Conservation (phyloP, 2,888 invertebrate genomes). For the Acrobasis suavella region DNA sequence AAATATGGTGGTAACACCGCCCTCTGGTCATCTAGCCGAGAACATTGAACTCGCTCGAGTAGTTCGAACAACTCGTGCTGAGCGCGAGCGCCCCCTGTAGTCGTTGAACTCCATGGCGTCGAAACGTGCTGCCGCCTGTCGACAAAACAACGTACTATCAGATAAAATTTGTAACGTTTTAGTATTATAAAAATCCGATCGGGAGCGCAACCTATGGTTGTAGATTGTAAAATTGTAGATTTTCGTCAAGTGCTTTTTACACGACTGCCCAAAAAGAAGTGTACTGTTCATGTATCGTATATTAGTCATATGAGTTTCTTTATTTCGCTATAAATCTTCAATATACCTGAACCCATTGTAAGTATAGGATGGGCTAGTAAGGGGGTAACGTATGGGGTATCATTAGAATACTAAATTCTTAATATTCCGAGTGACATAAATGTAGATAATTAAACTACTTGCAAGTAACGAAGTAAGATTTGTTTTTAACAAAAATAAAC, state of each 20-base stretch:
- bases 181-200: constrained; percentile 27
- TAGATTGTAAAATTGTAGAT: too few relatives aligned
- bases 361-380: too few relatives aligned
- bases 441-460: too few relatives aligned
- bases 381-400: too few relatives aligned
- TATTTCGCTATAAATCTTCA: too few relatives aligned
- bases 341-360: too few relatives aligned
- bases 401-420: too few relatives aligned
- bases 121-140: constrained; percentile 86
- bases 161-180: not conserved
- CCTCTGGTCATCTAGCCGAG: constrained; percentile 97
- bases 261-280: too few relatives aligned
- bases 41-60: constrained; percentile 96
- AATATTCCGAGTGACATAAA: too few relatives aligned
- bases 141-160: constrained; percentile 44
- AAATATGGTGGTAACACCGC: constrained; percentile 96
- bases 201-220: constrained; percentile 41
- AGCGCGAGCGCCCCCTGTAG: constrained; percentile 80
- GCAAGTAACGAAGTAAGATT: too few relatives aligned
- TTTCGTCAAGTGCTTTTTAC: too few relatives aligned
- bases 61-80: constrained; percentile 95
- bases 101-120: constrained; percentile 79
- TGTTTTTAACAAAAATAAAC: too few relatives aligned
- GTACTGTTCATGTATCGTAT: not conserved
- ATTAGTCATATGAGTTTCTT: constrained; percentile 27